phyloP scores from a whole-genome alignment of 2,797 vertebrate species.

The Trachops cirrhosus region DNA sequence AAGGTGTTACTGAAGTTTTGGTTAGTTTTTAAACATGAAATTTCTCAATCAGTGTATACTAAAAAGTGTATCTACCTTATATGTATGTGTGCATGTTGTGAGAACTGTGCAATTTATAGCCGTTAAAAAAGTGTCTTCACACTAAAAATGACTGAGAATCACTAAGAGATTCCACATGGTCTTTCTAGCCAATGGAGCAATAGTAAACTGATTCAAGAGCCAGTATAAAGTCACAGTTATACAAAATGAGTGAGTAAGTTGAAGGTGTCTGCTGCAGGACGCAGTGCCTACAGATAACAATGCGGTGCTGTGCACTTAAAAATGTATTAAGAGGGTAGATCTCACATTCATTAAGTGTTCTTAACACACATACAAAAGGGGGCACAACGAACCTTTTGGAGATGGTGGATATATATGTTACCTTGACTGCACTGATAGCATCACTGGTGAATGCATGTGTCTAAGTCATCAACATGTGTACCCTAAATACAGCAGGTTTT shows the following conservation, averaged over 20 bases:
- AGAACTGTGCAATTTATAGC: conserved; percentile 1
- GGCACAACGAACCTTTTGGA: not conserved
- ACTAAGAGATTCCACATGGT: not conserved
- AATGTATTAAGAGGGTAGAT: not conserved
- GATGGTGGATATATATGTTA: not conserved
- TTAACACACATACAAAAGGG: not conserved
- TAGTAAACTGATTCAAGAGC: not conserved
- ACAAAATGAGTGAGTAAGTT: not conserved
- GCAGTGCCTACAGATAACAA: not conserved
- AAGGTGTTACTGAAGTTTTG: conserved; percentile 30
- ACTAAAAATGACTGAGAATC: not conserved
- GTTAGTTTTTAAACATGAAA: conserved; percentile 10
- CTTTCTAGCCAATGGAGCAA: not conserved
- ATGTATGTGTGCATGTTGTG: not conserved
- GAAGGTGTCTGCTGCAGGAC: not conserved
- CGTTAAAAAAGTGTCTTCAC: not conserved
- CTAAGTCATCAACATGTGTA: not conserved
- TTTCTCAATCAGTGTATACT: not conserved
- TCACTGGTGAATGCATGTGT: not conserved
- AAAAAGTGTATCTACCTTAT: not conserved
- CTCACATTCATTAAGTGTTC: not conserved
- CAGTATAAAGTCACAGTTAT: not conserved
- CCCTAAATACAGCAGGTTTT: not conserved
- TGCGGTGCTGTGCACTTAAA: not conserved
- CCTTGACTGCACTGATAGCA: not conserved